Evolutionary conservation across 1,140 invertebrate species (phyloP).

Genomic region (Drosophila parabipectinata): DNA sequence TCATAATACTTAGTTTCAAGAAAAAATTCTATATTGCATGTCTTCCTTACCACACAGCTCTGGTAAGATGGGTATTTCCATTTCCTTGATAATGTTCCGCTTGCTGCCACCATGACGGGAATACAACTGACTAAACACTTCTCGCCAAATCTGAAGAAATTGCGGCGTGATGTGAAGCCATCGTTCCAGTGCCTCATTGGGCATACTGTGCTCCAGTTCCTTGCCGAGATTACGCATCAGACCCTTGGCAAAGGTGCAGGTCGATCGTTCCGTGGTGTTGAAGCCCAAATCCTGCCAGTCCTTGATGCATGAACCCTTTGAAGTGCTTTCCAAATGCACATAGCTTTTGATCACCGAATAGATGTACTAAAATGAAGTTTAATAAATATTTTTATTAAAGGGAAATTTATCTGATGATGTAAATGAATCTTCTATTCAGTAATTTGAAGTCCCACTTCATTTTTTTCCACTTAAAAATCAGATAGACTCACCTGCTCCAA

Average conservation of each 20-base stretch:
- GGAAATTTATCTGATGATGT: no score
- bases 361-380: constrained; percentile 63
- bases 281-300: constrained; percentile 86
- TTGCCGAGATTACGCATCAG: constrained; percentile 80
- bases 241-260: constrained; percentile 85
- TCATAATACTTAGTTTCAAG: not conserved
- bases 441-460: no score
- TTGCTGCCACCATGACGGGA: constrained; percentile 74
- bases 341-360: constrained; percentile 80
- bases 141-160: constrained; percentile 84
- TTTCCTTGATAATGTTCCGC: constrained; percentile 69
- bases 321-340: constrained; percentile 62
- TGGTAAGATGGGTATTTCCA: constrained; percentile 81
- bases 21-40: not conserved
- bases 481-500: constrained; percentile 62
- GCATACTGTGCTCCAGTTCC: constrained; percentile 68
- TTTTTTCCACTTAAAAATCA: no score
- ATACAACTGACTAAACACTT: constrained; percentile 86
- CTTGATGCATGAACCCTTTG: constrained; percentile 75
- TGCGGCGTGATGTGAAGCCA: constrained; percentile 79
- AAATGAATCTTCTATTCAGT: no score
- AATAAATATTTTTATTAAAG: not conserved
- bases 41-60: constrained; percentile 56
- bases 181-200: constrained; percentile 65
- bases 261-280: constrained; percentile 84